Percentiles rank a stretch among this genome's conserved stretches.
phyloP scores from a whole-genome alignment of 2,797 vertebrate genomes.

The Odontamblyopus lacepedii region DNA sequence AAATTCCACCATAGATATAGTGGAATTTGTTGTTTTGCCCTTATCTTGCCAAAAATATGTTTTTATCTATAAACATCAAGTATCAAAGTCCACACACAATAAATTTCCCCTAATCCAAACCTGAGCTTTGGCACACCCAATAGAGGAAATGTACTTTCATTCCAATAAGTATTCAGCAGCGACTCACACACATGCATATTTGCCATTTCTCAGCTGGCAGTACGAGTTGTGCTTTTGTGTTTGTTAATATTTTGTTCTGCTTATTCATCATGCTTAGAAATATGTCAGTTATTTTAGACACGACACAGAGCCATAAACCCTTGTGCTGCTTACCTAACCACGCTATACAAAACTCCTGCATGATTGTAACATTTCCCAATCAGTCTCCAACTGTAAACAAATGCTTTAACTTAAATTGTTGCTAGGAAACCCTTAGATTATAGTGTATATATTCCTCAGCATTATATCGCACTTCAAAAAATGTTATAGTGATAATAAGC shows the following conservation, averaged over 20 bases:
- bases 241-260: slow-evolving; percentile 33
- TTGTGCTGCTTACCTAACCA: not conserved
- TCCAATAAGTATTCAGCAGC: slow-evolving; percentile 29
- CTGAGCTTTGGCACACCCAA: slow-evolving; percentile 23
- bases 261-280: slow-evolving; percentile 23
- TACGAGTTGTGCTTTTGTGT: slow-evolving; percentile 35
- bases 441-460: too few species aligned
- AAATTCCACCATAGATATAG: too few species aligned
- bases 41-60: too few species aligned
- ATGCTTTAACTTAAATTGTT: not conserved
- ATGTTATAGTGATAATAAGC: too few species aligned
- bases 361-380: not conserved
- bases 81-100: not conserved
- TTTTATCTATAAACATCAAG: not conserved
- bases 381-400: not conserved
- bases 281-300: slow-evolving; percentile 44
- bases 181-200: slow-evolving; percentile 16
- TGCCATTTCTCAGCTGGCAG: slow-evolving; percentile 45
- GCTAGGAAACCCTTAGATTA: too few species aligned
- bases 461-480: too few species aligned
- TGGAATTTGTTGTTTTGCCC: too few species aligned
- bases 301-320: slow-evolving; percentile 22
- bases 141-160: slow-evolving; percentile 35
- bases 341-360: slow-evolving; percentile 1
- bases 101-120: slow-evolving; percentile 2